Base-by-base conservation (phyloP, 2,888 invertebrate genomes). In the Beris morrisii region DNA sequence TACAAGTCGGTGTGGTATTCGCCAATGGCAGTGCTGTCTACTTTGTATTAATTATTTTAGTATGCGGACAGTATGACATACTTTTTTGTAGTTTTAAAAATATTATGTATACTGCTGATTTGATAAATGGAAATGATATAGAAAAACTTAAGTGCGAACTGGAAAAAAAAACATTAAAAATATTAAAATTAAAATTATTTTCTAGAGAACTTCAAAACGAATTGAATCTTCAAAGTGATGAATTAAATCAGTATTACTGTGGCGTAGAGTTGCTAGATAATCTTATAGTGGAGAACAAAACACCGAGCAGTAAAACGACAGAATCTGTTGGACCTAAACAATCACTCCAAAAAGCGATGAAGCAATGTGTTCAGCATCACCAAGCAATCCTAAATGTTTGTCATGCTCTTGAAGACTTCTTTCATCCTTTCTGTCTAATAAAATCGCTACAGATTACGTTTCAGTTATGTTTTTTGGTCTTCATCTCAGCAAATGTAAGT, bases 71-170 rank as follows among this genome's bases (percentile, higher is more conserved):
- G 67, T 78, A 74, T 52, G 78, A 78, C 69, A 52, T 78, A 0
- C 65, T 78, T 5, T 75, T 72, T 55, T 77, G 77, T 50, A 78
- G 77, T 57, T 66, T 78, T 4, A 79, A 79, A 56, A 78, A 78
- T 72, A 70, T 78, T 15, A 45, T 77, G 4, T 73, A 73, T 53
- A 76, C 75, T 5, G 75, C 76, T 2, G 57, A 55, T 13, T 32
- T 58, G 7, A 15, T 53, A 5, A 38, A 57, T 31, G 55, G 66
- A 12, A 13, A 43, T 44, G 31, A 54, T 32, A 52, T 48, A n/a
- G 43, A 58, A 11, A 46, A 58, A 13, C n/a, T 63, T 11, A 28
- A 50, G 66, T 61, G 38, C 5, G 48, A 5, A 2, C 11, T 38
- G 12, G 22, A 2, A 31, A 9, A 5, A n/a, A 15, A 6, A 48